A percentile compares a stretch with the other conserved stretches of the same genome.
Conservation (phyloP, 2,888 invertebrate species). For the Eupeodes latifasciatus region DNA sequence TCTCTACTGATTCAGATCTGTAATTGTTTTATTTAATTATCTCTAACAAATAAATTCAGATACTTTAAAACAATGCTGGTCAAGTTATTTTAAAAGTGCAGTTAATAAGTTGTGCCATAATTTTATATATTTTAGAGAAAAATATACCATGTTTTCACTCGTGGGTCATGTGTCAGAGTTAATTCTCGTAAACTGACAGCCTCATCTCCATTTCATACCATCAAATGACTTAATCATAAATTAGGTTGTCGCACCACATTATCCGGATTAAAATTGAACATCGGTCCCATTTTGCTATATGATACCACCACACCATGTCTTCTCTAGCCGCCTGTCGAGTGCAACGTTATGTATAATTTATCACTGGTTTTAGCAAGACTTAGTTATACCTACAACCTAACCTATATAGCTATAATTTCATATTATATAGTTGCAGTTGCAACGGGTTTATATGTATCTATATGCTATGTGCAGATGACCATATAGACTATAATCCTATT, state of each 20-base stretch:
- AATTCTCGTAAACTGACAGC: not conserved
- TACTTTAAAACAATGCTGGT: too few species aligned
- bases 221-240: not conserved
- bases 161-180: not conserved
- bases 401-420: too few species aligned
- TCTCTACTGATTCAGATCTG: too few species aligned
- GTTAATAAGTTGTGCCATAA: too few species aligned
- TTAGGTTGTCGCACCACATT: conserved; percentile 26
- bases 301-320: not conserved
- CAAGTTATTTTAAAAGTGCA: too few species aligned
- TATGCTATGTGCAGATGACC: not conserved
- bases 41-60: too few species aligned
- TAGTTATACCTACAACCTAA: too few species aligned
- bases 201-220: not conserved
- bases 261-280: conserved; percentile 25
- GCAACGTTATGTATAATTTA: not conserved
- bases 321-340: too few species aligned
- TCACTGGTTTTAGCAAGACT: not conserved
- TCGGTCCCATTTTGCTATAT: not conserved
- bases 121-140: too few species aligned
- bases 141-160: not conserved
- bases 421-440: too few species aligned
- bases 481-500: conserved; percentile 5
- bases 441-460: not conserved
- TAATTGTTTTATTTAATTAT: too few species aligned